A percentile compares a stretch with the other conserved stretches of the same genome.
phyloP scores from a whole-genome alignment of 92 coral and sea anemone species.

The Desmophyllum pertusum region DNA sequence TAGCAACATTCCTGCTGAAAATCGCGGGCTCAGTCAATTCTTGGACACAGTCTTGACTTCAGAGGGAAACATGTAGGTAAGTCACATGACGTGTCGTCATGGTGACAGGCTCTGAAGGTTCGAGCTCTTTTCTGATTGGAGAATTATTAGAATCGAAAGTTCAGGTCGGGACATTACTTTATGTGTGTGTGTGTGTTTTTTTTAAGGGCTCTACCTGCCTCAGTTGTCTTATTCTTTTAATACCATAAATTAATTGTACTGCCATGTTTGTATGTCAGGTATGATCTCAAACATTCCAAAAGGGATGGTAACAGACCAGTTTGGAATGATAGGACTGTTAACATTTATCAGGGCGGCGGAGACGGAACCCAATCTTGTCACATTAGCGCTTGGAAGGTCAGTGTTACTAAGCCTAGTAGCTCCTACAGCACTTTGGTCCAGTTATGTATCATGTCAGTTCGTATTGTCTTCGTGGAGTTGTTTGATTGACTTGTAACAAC shows the following conservation, averaged over 20 bases:
- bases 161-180: no score
- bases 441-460: no score
- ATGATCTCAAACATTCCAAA: conserved; percentile 97
- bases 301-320: conserved; percentile 99
- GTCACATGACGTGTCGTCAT: no score
- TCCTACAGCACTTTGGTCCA: not conserved
- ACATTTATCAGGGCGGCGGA: conserved; percentile 99
- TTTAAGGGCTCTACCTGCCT: not conserved
- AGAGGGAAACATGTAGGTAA: no score
- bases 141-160: no score
- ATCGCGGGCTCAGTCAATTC: no score
- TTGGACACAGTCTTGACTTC: no score
- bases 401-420: not conserved
- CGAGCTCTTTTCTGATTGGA: no score
- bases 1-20: no score
- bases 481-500: not conserved
- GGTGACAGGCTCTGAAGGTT: no score
- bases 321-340: conserved; percentile 97
- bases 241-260: no score
- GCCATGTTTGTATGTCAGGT: conserved; percentile 51
- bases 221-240: not conserved
- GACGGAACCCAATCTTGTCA: conserved; percentile 96
- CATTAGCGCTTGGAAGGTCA: conserved; percentile 93
- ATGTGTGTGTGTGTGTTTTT: not conserved
- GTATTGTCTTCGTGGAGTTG: not conserved